Conservation (phyloP, 1,140 invertebrate genomes). For the Diorhabda carinulata region DNA sequence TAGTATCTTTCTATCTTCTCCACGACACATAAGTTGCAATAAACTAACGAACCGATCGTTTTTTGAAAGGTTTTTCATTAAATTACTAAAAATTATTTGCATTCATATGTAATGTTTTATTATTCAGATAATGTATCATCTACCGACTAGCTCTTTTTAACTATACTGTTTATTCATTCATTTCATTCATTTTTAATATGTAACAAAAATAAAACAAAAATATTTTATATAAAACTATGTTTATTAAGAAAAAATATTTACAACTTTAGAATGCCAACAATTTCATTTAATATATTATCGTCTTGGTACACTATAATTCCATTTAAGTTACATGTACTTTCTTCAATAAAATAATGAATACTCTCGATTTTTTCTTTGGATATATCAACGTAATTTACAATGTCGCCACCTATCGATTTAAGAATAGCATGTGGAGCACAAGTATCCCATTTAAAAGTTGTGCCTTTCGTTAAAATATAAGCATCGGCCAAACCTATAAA, state of each 20-base stretch:
- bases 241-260: constrained; percentile 4
- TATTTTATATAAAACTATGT: neutral
- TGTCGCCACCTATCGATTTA: constrained; percentile 60
- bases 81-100: too few relatives aligned
- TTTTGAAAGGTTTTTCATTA: too few relatives aligned
- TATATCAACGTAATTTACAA: constrained; percentile 55
- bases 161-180: too few relatives aligned
- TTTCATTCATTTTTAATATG: too few relatives aligned
- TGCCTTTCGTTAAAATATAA: constrained; percentile 75
- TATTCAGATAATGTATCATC: too few relatives aligned
- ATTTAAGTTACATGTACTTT: constrained; percentile 51
- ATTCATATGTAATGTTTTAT: too few relatives aligned
- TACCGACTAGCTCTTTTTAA: too few relatives aligned
- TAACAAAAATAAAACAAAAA: neutral
- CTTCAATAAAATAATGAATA: constrained; percentile 43
- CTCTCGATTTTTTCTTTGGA: constrained; percentile 27
- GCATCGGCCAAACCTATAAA: constrained; percentile 56
- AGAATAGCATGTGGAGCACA: constrained; percentile 80
- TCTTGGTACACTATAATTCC: constrained; percentile 62
- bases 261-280: constrained; percentile 3
- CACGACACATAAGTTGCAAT: too few relatives aligned
- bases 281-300: constrained; percentile 42
- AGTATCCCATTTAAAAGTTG: constrained; percentile 82
- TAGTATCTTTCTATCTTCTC: too few relatives aligned
- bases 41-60: too few relatives aligned